Percentiles rank a stretch among this genome's conserved stretches.
Evolutionary conservation across 2,797 vertebrate species (phyloP).

Genomic region (Esox lucius): DNA sequence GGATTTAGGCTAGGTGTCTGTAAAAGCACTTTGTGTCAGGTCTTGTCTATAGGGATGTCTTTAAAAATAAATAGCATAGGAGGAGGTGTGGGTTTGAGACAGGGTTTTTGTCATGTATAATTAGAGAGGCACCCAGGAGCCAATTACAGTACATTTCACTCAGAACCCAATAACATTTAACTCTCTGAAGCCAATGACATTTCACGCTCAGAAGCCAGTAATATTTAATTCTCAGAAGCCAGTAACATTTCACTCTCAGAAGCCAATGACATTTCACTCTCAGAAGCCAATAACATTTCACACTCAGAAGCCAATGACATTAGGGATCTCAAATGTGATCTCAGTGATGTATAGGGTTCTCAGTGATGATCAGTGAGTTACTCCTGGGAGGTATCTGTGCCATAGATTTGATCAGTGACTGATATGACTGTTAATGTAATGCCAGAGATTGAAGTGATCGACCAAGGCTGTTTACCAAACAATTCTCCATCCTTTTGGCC

Average conservation of each 20-base stretch:
- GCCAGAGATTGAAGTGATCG: slow-evolving; percentile 31
- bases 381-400: slow-evolving; percentile 40
- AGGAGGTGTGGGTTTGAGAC: not conserved
- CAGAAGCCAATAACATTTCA: slow-evolving; percentile 11
- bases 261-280: slow-evolving; percentile 22
- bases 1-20: too few species aligned
- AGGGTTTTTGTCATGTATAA: not conserved
- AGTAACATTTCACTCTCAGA: slow-evolving; percentile 21
- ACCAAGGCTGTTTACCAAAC: slow-evolving; percentile 52
- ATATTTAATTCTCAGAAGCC: slow-evolving; percentile 19
- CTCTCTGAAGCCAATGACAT: slow-evolving; percentile 5
- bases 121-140: not conserved
- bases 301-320: not conserved
- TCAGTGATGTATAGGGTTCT: slow-evolving; percentile 42
- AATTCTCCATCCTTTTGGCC: slow-evolving; percentile 36
- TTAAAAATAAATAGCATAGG: too few species aligned
- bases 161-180: too few species aligned
- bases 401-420: slow-evolving; percentile 48
- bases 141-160: not conserved
- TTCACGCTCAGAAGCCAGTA: slow-evolving; percentile 10
- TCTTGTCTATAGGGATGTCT: too few species aligned
- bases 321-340: slow-evolving; percentile 20
- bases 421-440: slow-evolving; percentile 46
- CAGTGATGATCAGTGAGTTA: slow-evolving; percentile 25
- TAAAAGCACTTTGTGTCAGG: too few species aligned